Evolutionary conservation across 2,888 invertebrate genomes (phyloP), one percentile per base, ranked within the genome.

Genomic region (Gortyna flavago): DNA sequence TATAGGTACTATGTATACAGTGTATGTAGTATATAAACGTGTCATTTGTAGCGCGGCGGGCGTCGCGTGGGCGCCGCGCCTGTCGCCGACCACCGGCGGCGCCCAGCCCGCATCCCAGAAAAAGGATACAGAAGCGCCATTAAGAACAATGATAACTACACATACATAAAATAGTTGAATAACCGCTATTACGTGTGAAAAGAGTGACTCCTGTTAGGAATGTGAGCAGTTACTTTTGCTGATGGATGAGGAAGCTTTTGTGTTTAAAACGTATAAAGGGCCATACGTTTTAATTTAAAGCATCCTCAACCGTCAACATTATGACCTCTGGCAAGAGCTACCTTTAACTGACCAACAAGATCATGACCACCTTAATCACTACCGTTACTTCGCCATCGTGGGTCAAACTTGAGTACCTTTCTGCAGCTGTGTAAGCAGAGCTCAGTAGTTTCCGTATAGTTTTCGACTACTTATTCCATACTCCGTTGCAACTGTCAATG

Each of bases 31-130:
- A 72, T 76, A 75, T 81, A 83, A 78, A 66, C 76, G 72, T 89
- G 90, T 91, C 90, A 92, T 90, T 90, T 88, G 89, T 90, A 87
- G 86, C 88, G 81, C 87, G 85, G 74, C 77, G 87, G 89, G 90
- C 91, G 92, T 82, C 92, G 86, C 75, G 87, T 85, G 89, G 92
- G 90, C 91, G 92, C 88, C 89, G 66, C 72, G 77, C 82, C 73
- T 72, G 86, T 83, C 88, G 90, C 88, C 86, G 86, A 72, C 85
- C 87, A 83, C 88, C 85, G 87, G 48, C 86, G 90, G 82, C 87
- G 89, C 85, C 89, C 72, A 67, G 72, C 70, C 67, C 67, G 61
- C 79, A 72, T 80, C 86, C 57, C 41, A 32, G 51, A 29, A 51
- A 70, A 71, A 57, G 16, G 25, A 70, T n/a, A 83, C 76, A 83